Percentiles rank a stretch among this genome's conserved stretches.
These are phyloP conservation scores for Acanthopagrus latus DNA, from an alignment of 2,797 vertebrate species.

Conservation along the genomic window DNA sequence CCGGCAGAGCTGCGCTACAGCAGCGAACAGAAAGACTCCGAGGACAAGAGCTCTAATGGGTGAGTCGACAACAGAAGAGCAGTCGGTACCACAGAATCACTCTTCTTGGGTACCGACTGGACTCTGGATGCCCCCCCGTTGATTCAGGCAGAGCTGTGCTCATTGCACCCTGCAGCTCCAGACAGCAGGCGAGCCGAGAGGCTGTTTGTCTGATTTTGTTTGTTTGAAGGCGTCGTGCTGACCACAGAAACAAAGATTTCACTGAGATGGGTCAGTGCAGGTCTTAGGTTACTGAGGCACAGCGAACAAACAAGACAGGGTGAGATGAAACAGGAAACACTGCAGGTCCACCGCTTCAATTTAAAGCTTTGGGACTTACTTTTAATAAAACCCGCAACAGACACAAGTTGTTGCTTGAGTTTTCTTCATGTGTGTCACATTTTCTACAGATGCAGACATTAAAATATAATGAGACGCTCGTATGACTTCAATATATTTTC, in stretches of 20 bases:
- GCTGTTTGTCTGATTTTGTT: constrained; percentile 5
- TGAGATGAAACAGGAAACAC: constrained; percentile 1
- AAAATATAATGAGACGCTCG: too few species aligned
- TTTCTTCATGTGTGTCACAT: too few species aligned
- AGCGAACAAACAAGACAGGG: background rate
- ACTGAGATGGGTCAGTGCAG: background rate
- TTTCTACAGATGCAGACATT: too few species aligned
- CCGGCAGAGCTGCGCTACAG: constrained; percentile 83
- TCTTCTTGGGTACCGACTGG: constrained; percentile 10
- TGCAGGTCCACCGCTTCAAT: too few species aligned
- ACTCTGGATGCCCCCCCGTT: constrained; percentile 41
- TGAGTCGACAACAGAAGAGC: constrained; percentile 61
- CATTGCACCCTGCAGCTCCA: constrained; percentile 23
- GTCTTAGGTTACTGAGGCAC: background rate
- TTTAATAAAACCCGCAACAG: background rate
- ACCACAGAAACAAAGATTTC: constrained; percentile 5
- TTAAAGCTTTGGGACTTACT: background rate
- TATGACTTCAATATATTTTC: too few species aligned
- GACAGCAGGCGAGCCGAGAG: constrained; percentile 16
- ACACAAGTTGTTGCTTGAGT: too few species aligned
- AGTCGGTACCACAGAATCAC: constrained; percentile 11
- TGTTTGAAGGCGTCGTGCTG: constrained; percentile 25
- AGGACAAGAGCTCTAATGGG: constrained; percentile 83
- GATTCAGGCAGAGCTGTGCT: constrained; percentile 43
- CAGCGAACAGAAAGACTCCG: constrained; percentile 81